Evolutionary conservation across 2,113 vertebrate genomes (phyloP), one percentile per base, ranked within the genome.

Genomic region (Pardalotus punctatus): DNA sequence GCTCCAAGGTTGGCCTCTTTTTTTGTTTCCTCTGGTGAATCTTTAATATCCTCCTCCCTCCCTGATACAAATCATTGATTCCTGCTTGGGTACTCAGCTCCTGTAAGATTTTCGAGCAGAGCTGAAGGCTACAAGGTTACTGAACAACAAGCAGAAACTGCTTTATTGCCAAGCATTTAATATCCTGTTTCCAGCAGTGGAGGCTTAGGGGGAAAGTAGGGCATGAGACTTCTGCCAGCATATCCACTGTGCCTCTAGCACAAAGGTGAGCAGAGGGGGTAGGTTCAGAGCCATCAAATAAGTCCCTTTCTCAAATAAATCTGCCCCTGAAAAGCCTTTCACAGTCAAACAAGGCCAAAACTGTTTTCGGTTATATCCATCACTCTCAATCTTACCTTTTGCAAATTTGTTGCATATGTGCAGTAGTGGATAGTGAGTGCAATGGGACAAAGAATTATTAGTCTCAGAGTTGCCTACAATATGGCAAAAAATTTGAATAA

Each of bases 81-180:
- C 88, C 69, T 88, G 43, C 81, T 91, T 57, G 51, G 51, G 60
- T 54, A 33, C 79, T 77, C 16, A 0, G 85, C 90, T 96, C 88
- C 80, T 88, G 51, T 62, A 96, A 93, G 90, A 93, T 92, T 94
- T 97, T 67, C 60, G 60, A 79, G 81, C 65, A 89, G 86, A 86
- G 94, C 92, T 97, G 93, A 96, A 81, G 96, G 95, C 91, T 97
- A 95, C 90, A 90, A 93, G 90, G 90, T 94, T 95, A 94, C 96
- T 64, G 60, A 96, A 96, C 89, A 95, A 89, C 85, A 86, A 94
- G 88, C 69, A 93, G 82, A 95, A 95, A 28, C 90, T 86, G 67
- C 93, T 95, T 97, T 97, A 97, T 94, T 96, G 94, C 69, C 71
- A 62, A 81, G 80, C 85, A 86, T 90, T 96, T 97, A 96, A 96